Conservation (phyloP, 2,113 vertebrate species). For the Prochilodus magdalenae region DNA sequence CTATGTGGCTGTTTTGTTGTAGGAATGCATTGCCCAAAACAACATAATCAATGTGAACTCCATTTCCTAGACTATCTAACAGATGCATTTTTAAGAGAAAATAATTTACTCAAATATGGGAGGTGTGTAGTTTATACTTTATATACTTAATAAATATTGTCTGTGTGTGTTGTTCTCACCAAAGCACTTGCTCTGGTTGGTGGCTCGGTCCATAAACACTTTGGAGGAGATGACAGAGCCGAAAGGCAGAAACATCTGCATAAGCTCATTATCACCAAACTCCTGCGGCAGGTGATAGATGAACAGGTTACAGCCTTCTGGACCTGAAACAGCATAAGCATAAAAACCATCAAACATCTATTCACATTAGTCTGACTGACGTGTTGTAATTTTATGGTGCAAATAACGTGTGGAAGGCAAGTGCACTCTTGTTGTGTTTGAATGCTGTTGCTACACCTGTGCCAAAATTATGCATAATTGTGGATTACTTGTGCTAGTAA, state of each 20-base stretch:
- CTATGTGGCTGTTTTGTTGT: slow-evolving; percentile 1
- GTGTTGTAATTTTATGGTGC: too few species aligned
- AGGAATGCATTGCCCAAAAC: neutral
- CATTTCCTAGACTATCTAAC: too few species aligned
- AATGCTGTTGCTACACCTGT: too few species aligned
- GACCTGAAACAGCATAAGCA: slow-evolving; percentile 76
- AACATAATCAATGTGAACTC: too few species aligned
- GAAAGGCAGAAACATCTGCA: slow-evolving; percentile 98
- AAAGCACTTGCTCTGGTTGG: slow-evolving; percentile 99
- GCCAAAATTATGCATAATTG: too few species aligned
- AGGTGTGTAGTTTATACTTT: too few species aligned
- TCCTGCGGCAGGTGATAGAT: slow-evolving; percentile 99
- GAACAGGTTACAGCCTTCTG: slow-evolving; percentile 98
- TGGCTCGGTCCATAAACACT: slow-evolving; percentile 96
- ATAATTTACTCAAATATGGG: too few species aligned
- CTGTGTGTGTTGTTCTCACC: slow-evolving; percentile 76
- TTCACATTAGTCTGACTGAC: neutral
- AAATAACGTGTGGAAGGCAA: too few species aligned
- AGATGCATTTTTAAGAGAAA: too few species aligned
- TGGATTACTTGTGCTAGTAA: too few species aligned
- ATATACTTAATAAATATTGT: too few species aligned
- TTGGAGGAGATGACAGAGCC: slow-evolving; percentile 98
- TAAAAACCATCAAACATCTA: neutral
- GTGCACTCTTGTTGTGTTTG: too few species aligned
- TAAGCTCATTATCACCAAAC: slow-evolving; percentile 95